Conservation (phyloP, 2,888 invertebrate species). For the Hirtodrosophila histrioides region DNA sequence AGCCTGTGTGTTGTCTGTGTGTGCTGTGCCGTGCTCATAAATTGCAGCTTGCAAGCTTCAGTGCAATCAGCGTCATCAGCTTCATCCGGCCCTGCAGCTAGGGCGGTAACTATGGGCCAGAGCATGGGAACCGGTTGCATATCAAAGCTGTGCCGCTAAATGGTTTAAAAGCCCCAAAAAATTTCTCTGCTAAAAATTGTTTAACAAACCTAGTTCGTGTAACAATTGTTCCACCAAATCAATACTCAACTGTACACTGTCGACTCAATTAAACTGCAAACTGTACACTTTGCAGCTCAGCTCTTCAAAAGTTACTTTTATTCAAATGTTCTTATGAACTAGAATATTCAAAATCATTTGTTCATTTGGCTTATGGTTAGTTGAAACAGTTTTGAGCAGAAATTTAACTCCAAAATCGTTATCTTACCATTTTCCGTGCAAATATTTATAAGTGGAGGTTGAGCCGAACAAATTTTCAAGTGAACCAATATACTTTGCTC, state of each 20-base stretch:
- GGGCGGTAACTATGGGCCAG: conserved; percentile 43
- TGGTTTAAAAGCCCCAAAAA: conserved; percentile 29
- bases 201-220: conserved; percentile 26
- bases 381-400: no score
- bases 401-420: no score
- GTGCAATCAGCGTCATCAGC: conserved; percentile 79
- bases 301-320: no score
- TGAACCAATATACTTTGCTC: neutral
- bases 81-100: conserved; percentile 70
- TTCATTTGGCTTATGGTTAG: no score
- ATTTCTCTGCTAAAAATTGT: conserved; percentile 19
- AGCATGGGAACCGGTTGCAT: conserved; percentile 17
- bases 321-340: no score
- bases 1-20: neutral
- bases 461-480: neutral
- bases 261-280: conserved; percentile 1
- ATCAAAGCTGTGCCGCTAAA: conserved; percentile 26
- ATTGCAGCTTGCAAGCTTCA: conserved; percentile 78
- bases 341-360: no score
- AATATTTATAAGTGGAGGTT: no score
- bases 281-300: neutral
- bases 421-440: no score
- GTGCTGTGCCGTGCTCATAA: conserved; percentile 66
- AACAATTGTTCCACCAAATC: conserved; percentile 22
- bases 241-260: conserved; percentile 5